Percentiles rank a stretch among this genome's conserved stretches.
phyloP scores from a whole-genome alignment of 2,888 invertebrate species.

The Bhutanitis thaidina region DNA sequence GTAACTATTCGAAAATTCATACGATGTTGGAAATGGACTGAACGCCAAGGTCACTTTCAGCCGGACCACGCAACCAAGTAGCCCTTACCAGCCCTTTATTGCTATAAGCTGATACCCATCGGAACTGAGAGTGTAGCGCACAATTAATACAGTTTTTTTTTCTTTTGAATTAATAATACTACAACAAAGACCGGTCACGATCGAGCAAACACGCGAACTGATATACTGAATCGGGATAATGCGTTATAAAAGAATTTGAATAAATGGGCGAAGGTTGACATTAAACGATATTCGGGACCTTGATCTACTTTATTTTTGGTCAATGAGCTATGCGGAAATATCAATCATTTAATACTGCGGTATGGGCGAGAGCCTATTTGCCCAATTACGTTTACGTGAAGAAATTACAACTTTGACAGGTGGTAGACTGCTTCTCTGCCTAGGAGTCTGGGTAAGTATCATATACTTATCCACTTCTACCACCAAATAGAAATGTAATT shows the following conservation, averaged over 20 bases:
- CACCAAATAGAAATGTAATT: no score
- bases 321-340: conserved; percentile 23
- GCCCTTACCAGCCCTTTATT: conserved; percentile 36
- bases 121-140: conserved; percentile 41
- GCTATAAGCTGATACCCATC: conserved; percentile 60
- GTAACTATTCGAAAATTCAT: conserved; percentile 72
- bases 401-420: no score
- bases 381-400: neutral
- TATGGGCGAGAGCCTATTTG: neutral
- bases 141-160: conserved; percentile 47
- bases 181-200: conserved; percentile 48
- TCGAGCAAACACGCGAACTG: conserved; percentile 55
- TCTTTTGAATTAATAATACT: conserved; percentile 48
- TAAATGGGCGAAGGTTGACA: conserved; percentile 44
- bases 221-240: conserved; percentile 61
- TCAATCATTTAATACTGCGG: conserved; percentile 3
- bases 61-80: conserved; percentile 66
- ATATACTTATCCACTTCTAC: no score
- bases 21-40: conserved; percentile 47
- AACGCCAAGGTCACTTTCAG: conserved; percentile 67
- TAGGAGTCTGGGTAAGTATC: no score
- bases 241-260: conserved; percentile 53
- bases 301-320: conserved; percentile 49
- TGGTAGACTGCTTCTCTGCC: no score
- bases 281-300: conserved; percentile 41